phyloP scores from a whole-genome alignment of 1,140 invertebrate species.

The Dysdera silvatica region DNA sequence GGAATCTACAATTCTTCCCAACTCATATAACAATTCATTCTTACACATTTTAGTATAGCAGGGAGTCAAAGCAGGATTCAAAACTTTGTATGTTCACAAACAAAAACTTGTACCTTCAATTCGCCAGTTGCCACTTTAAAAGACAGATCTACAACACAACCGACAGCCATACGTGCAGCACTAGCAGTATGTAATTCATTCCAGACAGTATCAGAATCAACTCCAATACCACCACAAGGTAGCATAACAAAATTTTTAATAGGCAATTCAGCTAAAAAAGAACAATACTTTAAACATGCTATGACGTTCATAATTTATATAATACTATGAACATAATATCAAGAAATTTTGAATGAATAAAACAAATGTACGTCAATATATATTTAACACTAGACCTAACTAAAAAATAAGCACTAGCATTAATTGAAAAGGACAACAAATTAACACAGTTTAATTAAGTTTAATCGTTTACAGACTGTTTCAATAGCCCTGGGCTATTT shows the following conservation, averaged over 20 bases:
- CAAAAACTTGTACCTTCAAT: constrained; percentile 37
- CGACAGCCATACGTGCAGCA: constrained; percentile 88
- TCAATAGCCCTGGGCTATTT: too few relatives aligned
- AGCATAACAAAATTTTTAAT: constrained; percentile 82
- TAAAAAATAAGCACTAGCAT: too few relatives aligned
- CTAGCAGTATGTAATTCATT: constrained; percentile 89
- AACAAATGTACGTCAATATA: background rate
- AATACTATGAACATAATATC: background rate
- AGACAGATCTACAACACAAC: constrained; percentile 88
- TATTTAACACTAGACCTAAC: too few relatives aligned
- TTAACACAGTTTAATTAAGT: too few relatives aligned
- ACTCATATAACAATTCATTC: too few relatives aligned
- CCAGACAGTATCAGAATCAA: constrained; percentile 97
- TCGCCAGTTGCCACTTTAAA: constrained; percentile 53
- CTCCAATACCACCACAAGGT: constrained; percentile 90
- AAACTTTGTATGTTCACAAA: too few relatives aligned
- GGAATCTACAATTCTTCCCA: too few relatives aligned
- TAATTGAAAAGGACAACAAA: too few relatives aligned
- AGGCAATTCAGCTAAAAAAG: constrained; percentile 52
- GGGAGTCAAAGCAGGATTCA: too few relatives aligned
- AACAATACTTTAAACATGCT: too few relatives aligned
- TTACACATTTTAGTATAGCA: too few relatives aligned
- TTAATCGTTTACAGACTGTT: too few relatives aligned
- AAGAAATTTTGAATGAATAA: background rate
- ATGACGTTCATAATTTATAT: background rate